Evolutionary conservation across 2,797 vertebrate species (phyloP), one percentile per base, ranked within the genome.

Genomic region (Sebastolobus altivelis): DNA sequence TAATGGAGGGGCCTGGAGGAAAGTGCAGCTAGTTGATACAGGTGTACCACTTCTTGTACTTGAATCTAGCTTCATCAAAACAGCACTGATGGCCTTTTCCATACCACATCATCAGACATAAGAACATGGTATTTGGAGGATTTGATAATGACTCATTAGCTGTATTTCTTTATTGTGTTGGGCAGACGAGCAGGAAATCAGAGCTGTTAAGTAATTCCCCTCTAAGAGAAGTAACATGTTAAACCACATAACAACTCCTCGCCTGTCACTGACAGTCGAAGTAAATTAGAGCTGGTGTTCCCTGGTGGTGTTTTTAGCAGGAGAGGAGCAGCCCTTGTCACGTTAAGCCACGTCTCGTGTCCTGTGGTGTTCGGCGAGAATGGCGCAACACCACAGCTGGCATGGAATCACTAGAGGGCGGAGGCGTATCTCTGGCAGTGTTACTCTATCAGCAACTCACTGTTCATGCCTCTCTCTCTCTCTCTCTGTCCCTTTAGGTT

Each of bases 401-500:
- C 81, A 69, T 77, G 37, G 85, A 90, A 86, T 84, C 83, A 92
- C 92, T 81, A 71, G 92, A 89, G 92, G 87, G 89, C 77, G 69
- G 87, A 92, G 77, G 84, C 76, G 5, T 71, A 83, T 83, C 85
- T 82, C 85, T 90, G 63, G 61, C 82, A 81, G 76, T 87, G 82
- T 81, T 79, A 86, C 82, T 90, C 88, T 80, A 75, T 85, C 90
- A 89, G 75, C 60, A 79, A 77, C 78, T 80, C 83, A 84, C 76
- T 86, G 79, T 82, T 86, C 76, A 87, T 87, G 63, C 66, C 71
- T 83, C 61, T 79, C 73, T 87, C 73, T 69, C 43, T 35, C 40
- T 49, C 46, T 49, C 46, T 83, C 13, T 74, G 77, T 81, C 84
- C 90, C 93, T 89, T 75, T 87, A 96, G 96, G 95, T 94, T 90